phyloP scores from a whole-genome alignment of 1,140 invertebrate genomes.

The Lepidurus arcticus region DNA sequence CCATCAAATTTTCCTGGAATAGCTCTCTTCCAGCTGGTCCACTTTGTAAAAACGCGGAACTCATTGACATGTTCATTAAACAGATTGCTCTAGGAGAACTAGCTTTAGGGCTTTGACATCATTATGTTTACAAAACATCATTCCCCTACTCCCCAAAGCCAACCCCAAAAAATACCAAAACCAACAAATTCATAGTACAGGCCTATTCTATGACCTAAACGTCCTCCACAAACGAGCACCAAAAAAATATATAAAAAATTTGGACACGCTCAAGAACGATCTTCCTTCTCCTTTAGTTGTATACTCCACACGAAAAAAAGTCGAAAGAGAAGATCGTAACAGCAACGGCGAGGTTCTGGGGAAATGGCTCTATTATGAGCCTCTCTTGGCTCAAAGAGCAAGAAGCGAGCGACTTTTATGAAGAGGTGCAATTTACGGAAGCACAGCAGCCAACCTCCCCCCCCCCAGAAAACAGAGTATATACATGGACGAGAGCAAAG shows the following conservation, averaged over 20 bases:
- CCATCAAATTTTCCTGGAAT: conserved; percentile 2
- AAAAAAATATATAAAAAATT: not conserved
- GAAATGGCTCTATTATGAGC: conserved; percentile 17
- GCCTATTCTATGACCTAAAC: not conserved
- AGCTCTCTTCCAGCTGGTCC: not conserved
- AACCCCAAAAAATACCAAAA: not conserved
- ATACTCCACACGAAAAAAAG: not conserved
- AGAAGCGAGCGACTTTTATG: conserved; percentile 19
- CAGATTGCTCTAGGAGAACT: not conserved
- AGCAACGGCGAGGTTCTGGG: not conserved
- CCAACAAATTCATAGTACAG: not conserved
- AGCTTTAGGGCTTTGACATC: not conserved
- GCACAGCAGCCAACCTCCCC: not conserved
- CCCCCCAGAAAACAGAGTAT: not conserved
- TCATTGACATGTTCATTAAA: conserved; percentile 22
- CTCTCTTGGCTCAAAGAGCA: conserved; percentile 14
- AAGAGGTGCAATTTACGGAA: conserved; percentile 22
- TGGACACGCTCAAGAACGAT: not conserved
- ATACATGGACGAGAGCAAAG: not conserved
- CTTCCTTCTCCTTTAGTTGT: not conserved
- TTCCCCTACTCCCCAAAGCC: not conserved
- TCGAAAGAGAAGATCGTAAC: not conserved
- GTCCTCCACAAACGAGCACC: not conserved
- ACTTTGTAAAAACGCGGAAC: conserved; percentile 5
- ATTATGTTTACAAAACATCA: conserved; percentile 16